Evolutionary conservation across 2,888 invertebrate species (phyloP).

Genomic region (Erebia aethiops): DNA sequence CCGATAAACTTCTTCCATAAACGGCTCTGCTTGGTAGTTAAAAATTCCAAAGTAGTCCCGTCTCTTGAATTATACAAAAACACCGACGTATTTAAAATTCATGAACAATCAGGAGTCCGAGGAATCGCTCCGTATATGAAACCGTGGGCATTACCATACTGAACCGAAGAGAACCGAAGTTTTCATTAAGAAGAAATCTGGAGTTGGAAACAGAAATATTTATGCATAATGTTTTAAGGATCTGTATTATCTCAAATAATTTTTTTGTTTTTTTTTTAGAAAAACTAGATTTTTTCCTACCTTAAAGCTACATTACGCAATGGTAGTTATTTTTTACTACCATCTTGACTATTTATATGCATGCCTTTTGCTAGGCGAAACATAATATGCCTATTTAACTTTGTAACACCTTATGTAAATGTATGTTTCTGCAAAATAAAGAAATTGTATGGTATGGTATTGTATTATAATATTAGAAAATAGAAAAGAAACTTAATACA

Average conservation of each 20-base stretch:
- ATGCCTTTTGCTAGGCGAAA: too few relatives aligned
- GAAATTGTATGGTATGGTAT: too few relatives aligned
- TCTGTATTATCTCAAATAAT: not conserved
- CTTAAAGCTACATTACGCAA: too few relatives aligned
- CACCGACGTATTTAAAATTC: conserved; percentile 46
- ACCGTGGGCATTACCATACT: conserved; percentile 43
- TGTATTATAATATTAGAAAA: not conserved
- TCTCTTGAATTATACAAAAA: conserved; percentile 40
- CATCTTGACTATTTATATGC: too few relatives aligned
- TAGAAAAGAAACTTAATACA: not conserved
- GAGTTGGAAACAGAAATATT: conserved; percentile 24
- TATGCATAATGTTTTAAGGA: conserved; percentile 20
- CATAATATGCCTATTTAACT: too few relatives aligned
- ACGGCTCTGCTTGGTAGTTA: conserved; percentile 31
- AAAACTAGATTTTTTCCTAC: too few relatives aligned
- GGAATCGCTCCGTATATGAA: conserved; percentile 36
- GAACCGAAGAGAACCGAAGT: conserved; percentile 35
- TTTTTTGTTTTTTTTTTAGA: not conserved
- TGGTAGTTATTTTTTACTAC: too few relatives aligned
- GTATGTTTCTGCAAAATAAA: too few relatives aligned
- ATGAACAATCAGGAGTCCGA: conserved; percentile 45
- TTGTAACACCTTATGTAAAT: too few relatives aligned
- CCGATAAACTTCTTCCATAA: conserved; percentile 32
- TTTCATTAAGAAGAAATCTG: conserved; percentile 20
- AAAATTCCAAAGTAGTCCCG: conserved; percentile 36